These are phyloP conservation scores for Pterocles orientalis DNA, from an alignment of 2,113 vertebrate species.

Conservation along the genomic window DNA sequence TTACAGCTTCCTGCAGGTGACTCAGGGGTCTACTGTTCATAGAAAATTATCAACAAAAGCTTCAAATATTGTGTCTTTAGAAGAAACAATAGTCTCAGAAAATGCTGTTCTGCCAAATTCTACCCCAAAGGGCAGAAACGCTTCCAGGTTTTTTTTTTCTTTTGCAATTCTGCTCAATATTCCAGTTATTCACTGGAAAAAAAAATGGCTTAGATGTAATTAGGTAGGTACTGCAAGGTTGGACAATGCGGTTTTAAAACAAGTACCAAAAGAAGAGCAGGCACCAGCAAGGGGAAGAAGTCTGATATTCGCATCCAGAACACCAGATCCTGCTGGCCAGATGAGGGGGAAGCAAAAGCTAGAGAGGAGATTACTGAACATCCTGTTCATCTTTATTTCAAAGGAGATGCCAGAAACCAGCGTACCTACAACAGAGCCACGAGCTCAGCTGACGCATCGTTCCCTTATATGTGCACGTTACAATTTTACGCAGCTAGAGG, in stretches of 20 bases:
- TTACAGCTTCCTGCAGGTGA: neutral
- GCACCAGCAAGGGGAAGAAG: neutral
- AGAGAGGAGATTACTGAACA: neutral
- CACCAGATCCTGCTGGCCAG: neutral
- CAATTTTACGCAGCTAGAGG: accelerated
- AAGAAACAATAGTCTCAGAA: neutral
- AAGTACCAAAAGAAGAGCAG: neutral
- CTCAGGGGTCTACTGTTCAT: neutral
- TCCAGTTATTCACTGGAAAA: neutral
- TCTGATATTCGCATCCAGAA: neutral
- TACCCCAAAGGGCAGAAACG: neutral
- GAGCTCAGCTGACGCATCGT: neutral
- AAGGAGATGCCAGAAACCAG: neutral
- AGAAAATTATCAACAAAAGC: neutral
- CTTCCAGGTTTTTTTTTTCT: neutral
- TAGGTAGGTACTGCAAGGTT: neutral
- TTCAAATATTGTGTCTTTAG: neutral
- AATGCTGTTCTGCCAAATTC: neutral
- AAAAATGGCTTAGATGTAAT: neutral
- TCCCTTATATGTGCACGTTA: neutral
- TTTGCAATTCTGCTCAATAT: neutral
- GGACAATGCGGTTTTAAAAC: neutral
- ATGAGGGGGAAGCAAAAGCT: neutral
- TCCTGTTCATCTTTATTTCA: neutral
- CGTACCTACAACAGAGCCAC: neutral